These are phyloP conservation scores for Cephus sareptanus DNA, from an alignment of 2,888 invertebrate species.

Conservation along the genomic window DNA sequence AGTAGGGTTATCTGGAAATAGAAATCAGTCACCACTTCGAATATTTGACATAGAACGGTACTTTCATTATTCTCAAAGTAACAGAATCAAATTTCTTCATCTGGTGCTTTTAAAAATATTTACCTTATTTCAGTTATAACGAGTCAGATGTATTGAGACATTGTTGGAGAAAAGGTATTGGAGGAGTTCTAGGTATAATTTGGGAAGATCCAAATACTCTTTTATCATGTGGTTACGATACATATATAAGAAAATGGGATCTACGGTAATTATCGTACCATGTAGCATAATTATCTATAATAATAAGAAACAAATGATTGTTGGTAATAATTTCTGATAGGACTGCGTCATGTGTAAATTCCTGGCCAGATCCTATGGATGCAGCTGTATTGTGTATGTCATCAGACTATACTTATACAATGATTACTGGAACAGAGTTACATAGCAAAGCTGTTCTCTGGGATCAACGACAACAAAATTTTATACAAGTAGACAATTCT, in stretches of 20 bases:
- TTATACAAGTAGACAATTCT: slow-evolving; percentile 67
- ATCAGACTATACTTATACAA: slow-evolving; percentile 72
- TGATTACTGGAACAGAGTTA: slow-evolving; percentile 74
- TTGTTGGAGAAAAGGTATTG: slow-evolving; percentile 66
- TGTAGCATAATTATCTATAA: slow-evolving; percentile 1
- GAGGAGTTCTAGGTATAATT: slow-evolving; percentile 72
- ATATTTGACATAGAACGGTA: slow-evolving; percentile 69
- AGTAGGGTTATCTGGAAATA: slow-evolving; percentile 68
- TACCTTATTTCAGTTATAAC: slow-evolving; percentile 37
- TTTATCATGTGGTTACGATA: slow-evolving; percentile 77
- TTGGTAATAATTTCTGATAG: slow-evolving; percentile 47
- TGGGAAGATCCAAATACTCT: slow-evolving; percentile 72
- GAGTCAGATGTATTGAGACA: slow-evolving; percentile 37
- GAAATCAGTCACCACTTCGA: slow-evolving; percentile 62
- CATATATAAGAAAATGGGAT: slow-evolving; percentile 75
- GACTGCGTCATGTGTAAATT: slow-evolving; percentile 68
- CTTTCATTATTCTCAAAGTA: not conserved
- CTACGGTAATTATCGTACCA: slow-evolving; percentile 53
- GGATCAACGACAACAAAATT: slow-evolving; percentile 72
- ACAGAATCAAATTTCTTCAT: not conserved
- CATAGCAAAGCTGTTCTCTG: slow-evolving; percentile 76
- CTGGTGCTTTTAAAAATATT: not conserved
- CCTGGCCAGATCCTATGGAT: slow-evolving; percentile 75
- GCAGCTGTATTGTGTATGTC: slow-evolving; percentile 75
- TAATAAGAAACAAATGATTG: not conserved